Conservation (phyloP, 2,797 vertebrate genomes). For the Agapornis canus region DNA sequence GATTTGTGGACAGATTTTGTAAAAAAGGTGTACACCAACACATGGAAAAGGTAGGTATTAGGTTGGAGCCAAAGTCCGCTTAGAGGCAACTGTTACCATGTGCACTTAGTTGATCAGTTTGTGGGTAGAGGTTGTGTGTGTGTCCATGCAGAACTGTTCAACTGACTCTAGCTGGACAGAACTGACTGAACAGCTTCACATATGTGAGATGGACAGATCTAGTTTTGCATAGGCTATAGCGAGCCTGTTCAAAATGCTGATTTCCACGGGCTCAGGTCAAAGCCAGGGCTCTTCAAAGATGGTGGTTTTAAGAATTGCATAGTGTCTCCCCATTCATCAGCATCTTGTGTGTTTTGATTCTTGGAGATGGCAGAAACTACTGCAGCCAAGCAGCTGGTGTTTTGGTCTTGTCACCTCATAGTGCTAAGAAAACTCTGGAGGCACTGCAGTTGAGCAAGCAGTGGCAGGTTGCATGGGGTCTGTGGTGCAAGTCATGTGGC, state of each 20-base stretch:
- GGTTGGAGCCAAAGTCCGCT: not conserved
- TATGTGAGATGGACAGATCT: not conserved
- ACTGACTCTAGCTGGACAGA: not conserved
- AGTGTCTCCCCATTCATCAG: not conserved
- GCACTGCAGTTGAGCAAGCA: not conserved
- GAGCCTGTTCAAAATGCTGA: not conserved
- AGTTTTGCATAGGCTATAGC: not conserved
- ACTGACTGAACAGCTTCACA: not conserved
- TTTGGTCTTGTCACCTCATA: not conserved
- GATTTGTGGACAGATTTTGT: not conserved
- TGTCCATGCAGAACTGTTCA: accelerated
- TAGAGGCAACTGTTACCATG: not conserved
- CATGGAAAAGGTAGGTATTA: not conserved
- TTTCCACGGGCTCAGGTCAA: not conserved
- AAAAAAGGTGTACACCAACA: not conserved
- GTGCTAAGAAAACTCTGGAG: not conserved
- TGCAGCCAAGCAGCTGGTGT: not conserved
- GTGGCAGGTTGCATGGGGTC: accelerated
- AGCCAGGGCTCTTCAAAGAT: not conserved
- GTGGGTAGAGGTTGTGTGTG: not conserved
- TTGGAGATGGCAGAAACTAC: not conserved
- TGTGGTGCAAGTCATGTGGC: not conserved
- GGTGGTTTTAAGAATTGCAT: not conserved
- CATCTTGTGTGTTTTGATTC: not conserved
- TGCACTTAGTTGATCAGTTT: not conserved